Evolutionary conservation across 2,888 invertebrate genomes (phyloP).

Genomic region (Pollenia angustigena): DNA sequence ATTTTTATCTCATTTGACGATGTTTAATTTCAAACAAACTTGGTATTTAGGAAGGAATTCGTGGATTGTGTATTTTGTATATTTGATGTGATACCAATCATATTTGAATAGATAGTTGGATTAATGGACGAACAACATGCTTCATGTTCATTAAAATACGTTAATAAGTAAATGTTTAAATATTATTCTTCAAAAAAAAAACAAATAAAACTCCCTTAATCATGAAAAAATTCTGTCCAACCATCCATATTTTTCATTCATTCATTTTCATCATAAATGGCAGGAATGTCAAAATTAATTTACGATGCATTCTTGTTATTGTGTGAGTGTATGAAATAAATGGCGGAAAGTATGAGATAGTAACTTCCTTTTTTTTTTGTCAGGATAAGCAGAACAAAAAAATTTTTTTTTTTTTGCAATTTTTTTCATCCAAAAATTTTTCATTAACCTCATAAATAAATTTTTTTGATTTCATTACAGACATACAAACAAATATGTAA

Average conservation of each 20-base stretch:
- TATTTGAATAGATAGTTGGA: too few relatives aligned
- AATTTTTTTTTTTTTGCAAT: background rate
- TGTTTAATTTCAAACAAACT: too few relatives aligned
- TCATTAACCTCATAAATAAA: conserved; percentile 71
- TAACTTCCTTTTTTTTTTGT: background rate
- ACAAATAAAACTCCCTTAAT: too few relatives aligned
- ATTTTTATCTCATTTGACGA: too few relatives aligned
- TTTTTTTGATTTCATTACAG: conserved; percentile 2
- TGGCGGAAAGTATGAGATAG: too few relatives aligned
- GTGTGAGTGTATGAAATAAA: background rate
- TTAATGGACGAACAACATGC: too few relatives aligned
- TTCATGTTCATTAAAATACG: too few relatives aligned
- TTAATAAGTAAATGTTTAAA: too few relatives aligned
- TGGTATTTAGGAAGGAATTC: too few relatives aligned
- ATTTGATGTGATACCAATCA: too few relatives aligned
- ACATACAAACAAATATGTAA: conserved; percentile 4
- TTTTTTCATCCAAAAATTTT: conserved; percentile 39
- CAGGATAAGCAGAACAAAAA: background rate
- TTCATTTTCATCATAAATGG: conserved; percentile 24
- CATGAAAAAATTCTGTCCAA: background rate
- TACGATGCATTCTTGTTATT: conserved; percentile 26
- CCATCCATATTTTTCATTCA: background rate
- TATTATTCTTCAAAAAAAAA: too few relatives aligned
- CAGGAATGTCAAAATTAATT: conserved; percentile 47
- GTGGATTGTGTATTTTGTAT: too few relatives aligned